Percentiles rank a stretch among this genome's conserved stretches.
Conservation (phyloP, 2,113 vertebrate species). For the Corythornis madagascariensis region DNA sequence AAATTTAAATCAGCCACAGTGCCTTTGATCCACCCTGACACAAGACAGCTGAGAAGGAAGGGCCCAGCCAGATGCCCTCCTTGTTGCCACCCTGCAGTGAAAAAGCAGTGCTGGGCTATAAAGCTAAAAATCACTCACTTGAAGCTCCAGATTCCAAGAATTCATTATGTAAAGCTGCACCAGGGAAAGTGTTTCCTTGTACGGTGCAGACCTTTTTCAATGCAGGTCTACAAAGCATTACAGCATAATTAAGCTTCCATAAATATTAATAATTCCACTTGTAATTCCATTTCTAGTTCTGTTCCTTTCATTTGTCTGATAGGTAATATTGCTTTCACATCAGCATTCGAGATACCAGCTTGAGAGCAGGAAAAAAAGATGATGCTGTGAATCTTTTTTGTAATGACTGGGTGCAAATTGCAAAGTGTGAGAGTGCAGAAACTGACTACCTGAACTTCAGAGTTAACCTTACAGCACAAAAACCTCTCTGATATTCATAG, state of each 20-base stretch:
- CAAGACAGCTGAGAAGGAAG: background rate
- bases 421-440: background rate
- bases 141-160: background rate
- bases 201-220: background rate
- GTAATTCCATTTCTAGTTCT: background rate
- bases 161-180: background rate
- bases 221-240: background rate
- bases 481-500: background rate
- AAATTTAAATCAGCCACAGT: background rate
- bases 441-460: background rate
- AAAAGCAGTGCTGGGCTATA: background rate
- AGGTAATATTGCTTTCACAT: conserved; percentile 16
- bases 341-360: background rate
- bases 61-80: background rate
- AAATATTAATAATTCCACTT: conserved; percentile 29
- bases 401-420: background rate
- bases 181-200: background rate
- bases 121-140: background rate
- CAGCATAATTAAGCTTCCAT: background rate
- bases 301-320: background rate
- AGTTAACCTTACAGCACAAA: background rate
- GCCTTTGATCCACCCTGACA: background rate
- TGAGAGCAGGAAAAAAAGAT: background rate
- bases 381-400: background rate
- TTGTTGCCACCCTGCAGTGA: background rate